Base-by-base conservation (phyloP, 2,797 vertebrate species). In the Coranthus polyacanthus region DNA sequence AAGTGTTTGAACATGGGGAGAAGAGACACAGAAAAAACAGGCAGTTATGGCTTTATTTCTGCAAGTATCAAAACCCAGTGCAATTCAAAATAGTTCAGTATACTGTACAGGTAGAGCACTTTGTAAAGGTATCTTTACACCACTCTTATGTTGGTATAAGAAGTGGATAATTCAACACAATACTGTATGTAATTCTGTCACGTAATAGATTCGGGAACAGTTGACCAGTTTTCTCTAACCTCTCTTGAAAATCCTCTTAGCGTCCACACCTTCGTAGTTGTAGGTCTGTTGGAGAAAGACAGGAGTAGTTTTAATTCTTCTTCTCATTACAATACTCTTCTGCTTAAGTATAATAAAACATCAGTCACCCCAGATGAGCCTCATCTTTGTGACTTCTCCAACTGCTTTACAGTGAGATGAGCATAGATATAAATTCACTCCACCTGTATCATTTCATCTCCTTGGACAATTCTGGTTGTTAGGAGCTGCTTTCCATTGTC, bases 221-320 rank as follows among this genome's bases (percentile, higher is more conserved):
- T 26, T 4, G 3, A 60, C 44, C 12, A 16, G 22, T 39, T 61
- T 45, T 20, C 6, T 78, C 91, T 88, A 99, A 42, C 2, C 61
- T 72, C 75, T 96, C 82, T 98, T 99, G 91, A 97, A 98, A 90
- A 95, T 82, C 79, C 97, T 95, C 87, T 95, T 98, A 54, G 96
- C 94, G 9, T 97, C 93, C 24, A 97, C 94, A 53, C 96, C 96
- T 36, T 98, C 96, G 0, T 97, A 98, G 32, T 2, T 1, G 3
- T 97, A 98, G 71, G 58, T 94, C 98, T 99, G 92, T 83, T 89
- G 85, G 63, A 58, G 45, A 76, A 53, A 81, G 10, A 17, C 1
- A 32, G 12, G 29, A 8, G 7, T 32, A 26, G 24, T 26, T n/a
- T n/a, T n/a, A n/a, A n/a, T n/a, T n/a, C n/a, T n/a, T n/a, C n/a